Percentiles rank a stretch among this genome's conserved stretches.
Evolutionary conservation across 2,113 vertebrate genomes (phyloP).

Genomic region (Mobula birostris): DNA sequence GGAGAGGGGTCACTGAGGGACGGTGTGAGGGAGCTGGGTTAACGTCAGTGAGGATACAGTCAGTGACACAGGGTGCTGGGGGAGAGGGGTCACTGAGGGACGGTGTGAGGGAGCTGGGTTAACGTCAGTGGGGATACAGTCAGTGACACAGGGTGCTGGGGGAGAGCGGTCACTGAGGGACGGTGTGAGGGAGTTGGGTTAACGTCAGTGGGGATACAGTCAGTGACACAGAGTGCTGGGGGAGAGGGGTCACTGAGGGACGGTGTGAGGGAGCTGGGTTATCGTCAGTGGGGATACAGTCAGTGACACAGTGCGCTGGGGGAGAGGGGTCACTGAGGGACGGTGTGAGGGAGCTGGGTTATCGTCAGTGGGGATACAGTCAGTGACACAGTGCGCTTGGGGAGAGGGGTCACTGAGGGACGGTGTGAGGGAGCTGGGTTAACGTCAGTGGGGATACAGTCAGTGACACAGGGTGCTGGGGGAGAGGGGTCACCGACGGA

Average conservation of each 20-base stretch:
- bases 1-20: not conserved
- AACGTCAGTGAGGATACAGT: not conserved
- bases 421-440: not conserved
- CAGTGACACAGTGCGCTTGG: not conserved
- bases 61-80: not conserved
- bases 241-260: not conserved
- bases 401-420: no score
- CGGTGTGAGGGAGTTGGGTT: not conserved
- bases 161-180: no score
- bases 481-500: not conserved
- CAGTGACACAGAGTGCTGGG: not conserved
- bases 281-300: not conserved
- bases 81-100: no score
- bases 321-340: no score
- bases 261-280: not conserved
- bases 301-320: not conserved
- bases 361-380: no score
- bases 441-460: not conserved
- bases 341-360: not conserved
- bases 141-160: not conserved
- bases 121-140: no score
- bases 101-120: not conserved
- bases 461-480: not conserved
- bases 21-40: not conserved
- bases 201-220: not conserved